Conservation (phyloP, 2,797 vertebrate genomes). For the Darevskia mixta region DNA sequence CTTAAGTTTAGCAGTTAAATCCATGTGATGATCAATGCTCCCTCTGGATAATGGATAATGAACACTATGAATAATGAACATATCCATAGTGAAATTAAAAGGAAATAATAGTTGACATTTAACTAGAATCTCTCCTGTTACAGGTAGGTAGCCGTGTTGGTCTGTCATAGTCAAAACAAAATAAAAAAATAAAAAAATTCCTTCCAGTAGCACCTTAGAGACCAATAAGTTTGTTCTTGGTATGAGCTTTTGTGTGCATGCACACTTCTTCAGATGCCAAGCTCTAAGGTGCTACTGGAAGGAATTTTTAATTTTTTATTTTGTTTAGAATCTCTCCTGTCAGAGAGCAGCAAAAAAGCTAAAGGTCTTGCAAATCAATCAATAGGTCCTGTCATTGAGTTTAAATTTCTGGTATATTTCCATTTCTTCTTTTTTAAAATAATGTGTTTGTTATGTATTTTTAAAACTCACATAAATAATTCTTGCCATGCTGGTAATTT, state of each 20-base stretch:
- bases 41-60: too few species aligned
- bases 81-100: constrained; percentile 38
- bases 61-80: constrained; percentile 27
- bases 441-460: constrained; percentile 34
- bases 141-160: too few species aligned
- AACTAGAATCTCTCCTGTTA: constrained; percentile 28
- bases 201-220: too few species aligned
- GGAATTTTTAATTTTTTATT: too few species aligned
- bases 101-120: constrained; percentile 20
- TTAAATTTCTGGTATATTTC: background rate
- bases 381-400: constrained; percentile 1
- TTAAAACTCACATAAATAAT: constrained; percentile 59
- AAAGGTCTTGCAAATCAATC: constrained; percentile 23
- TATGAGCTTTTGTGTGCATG: too few species aligned
- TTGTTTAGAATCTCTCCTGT: constrained; percentile 11
- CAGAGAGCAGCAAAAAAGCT: constrained; percentile 40
- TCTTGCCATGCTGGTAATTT: constrained; percentile 53
- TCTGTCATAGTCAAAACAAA: too few species aligned
- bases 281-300: too few species aligned
- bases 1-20: constrained; percentile 23
- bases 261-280: too few species aligned
- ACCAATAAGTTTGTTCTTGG: too few species aligned
- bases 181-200: too few species aligned
- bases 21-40: constrained; percentile 8
- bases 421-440: constrained; percentile 30